Evolutionary conservation across 2,797 vertebrate genomes (phyloP).

Genomic region (Falco berigora): DNA sequence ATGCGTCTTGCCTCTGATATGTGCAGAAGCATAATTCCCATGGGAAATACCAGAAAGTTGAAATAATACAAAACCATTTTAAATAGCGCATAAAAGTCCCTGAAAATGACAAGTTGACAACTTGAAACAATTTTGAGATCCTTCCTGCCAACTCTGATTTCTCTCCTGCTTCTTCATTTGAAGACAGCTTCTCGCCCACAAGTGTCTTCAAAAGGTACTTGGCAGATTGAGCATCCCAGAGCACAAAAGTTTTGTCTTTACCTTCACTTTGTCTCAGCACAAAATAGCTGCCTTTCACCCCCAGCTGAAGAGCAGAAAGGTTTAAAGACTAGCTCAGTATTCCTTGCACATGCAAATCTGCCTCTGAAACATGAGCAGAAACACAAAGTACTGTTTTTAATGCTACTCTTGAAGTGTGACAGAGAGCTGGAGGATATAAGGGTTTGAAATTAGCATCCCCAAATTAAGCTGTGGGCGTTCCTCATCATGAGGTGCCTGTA

Average conservation of each 20-base stretch:
- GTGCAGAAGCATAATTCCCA: neutral
- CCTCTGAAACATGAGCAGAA: neutral
- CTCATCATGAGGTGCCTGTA: neutral
- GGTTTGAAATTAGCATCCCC: slow-evolving; percentile 1
- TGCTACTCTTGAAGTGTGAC: neutral
- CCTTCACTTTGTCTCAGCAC: slow-evolving; percentile 3
- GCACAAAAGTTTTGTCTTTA: slow-evolving; percentile 35
- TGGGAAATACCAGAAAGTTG: slow-evolving; percentile 44
- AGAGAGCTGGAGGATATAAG: neutral
- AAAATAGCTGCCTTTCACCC: slow-evolving; percentile 17
- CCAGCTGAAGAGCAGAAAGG: neutral
- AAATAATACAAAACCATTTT: slow-evolving; percentile 46
- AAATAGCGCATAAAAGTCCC: slow-evolving; percentile 43
- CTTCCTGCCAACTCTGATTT: slow-evolving; percentile 45
- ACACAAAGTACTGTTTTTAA: neutral
- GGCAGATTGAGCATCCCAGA: slow-evolving; percentile 23
- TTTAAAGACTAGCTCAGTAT: neutral
- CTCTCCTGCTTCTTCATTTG: slow-evolving; percentile 41
- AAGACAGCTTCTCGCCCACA: slow-evolving; percentile 51
- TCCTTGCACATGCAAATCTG: neutral
- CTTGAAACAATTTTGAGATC: slow-evolving; percentile 54
- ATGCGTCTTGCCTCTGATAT: neutral
- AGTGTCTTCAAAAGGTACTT: slow-evolving; percentile 43
- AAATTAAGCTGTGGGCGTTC: neutral
- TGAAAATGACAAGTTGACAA: slow-evolving; percentile 60